Evolutionary conservation across 2,797 vertebrate species (phyloP).

Genomic region (Acrossocheilus fasciatus): DNA sequence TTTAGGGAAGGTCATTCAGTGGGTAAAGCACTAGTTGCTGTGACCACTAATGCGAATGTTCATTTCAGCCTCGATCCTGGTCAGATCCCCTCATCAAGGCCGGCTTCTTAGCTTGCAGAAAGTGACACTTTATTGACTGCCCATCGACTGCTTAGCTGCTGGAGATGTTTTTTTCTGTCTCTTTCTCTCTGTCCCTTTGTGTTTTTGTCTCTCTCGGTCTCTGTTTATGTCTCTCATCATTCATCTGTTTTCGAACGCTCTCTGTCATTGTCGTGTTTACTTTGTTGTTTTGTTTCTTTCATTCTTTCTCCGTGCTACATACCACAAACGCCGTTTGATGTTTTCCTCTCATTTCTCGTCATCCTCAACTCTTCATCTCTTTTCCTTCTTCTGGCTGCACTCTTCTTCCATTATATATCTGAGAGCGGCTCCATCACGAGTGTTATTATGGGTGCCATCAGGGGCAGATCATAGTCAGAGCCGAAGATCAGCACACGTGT

Average conservation of each 20-base stretch:
- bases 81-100: conserved; percentile 54
- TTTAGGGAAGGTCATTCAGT: conserved; percentile 41
- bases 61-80: conserved; percentile 28
- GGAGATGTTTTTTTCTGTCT: conserved; percentile 45
- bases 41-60: conserved; percentile 51
- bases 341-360: not conserved
- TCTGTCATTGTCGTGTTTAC: not conserved
- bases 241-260: not conserved
- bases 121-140: conserved; percentile 66
- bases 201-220: conserved; percentile 32
- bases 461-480: conserved; percentile 11
- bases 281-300: not conserved
- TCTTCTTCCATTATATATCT: conserved; percentile 16
- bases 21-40: conserved; percentile 53
- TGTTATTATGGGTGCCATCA: conserved; percentile 32
- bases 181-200: conserved; percentile 21
- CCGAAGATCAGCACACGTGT: conserved; percentile 14
- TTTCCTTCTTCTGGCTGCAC: not conserved
- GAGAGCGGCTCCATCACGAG: not conserved
- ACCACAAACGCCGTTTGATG: not conserved
- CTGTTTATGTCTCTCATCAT: conserved; percentile 32
- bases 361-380: conserved; percentile 11
- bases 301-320: not conserved
- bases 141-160: conserved; percentile 60
- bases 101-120: conserved; percentile 64